phyloP scores from a whole-genome alignment of 1,140 invertebrate species.

The Brachionus sp. region DNA sequence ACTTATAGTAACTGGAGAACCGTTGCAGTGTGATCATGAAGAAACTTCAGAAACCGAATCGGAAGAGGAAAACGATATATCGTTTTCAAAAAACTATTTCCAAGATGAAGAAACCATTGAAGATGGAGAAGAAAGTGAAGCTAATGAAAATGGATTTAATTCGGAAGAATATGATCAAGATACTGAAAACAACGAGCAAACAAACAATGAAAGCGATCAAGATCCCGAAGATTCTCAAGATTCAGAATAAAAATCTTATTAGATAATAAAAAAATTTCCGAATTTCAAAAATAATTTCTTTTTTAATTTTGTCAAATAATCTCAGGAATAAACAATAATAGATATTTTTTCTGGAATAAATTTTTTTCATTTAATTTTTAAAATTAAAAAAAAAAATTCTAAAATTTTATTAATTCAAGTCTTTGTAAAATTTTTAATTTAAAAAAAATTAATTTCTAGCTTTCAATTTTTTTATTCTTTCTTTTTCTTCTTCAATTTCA shows the following conservation, averaged over 20 bases:
- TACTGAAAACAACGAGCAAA: neutral
- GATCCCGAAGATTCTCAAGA: constrained; percentile 16
- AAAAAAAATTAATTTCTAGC: neutral
- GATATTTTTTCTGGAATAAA: neutral
- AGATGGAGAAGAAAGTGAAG: constrained; percentile 22
- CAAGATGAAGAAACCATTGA: constrained; percentile 49
- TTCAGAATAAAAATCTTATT: neutral
- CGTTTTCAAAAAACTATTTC: constrained; percentile 25
- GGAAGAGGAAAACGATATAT: constrained; percentile 26
- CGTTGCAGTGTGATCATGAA: constrained; percentile 55
- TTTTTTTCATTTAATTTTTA: neutral
- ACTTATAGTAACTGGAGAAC: constrained; percentile 65
- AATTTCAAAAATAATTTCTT: neutral
- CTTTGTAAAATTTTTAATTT: neutral
- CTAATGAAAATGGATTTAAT: constrained; percentile 35
- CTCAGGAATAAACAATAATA: neutral
- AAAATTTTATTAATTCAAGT: neutral
- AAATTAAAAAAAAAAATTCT: neutral
- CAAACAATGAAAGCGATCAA: neutral
- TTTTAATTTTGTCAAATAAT: neutral
- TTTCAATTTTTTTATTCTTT: constrained; percentile 44
- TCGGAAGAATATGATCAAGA: neutral
- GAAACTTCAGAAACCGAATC: neutral
- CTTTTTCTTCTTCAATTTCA: constrained; percentile 47
- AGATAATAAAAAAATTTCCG: neutral